Evolutionary conservation across 2,888 invertebrate genomes (phyloP), one percentile per base, ranked within the genome.

Genomic region (Theretra japonica): DNA sequence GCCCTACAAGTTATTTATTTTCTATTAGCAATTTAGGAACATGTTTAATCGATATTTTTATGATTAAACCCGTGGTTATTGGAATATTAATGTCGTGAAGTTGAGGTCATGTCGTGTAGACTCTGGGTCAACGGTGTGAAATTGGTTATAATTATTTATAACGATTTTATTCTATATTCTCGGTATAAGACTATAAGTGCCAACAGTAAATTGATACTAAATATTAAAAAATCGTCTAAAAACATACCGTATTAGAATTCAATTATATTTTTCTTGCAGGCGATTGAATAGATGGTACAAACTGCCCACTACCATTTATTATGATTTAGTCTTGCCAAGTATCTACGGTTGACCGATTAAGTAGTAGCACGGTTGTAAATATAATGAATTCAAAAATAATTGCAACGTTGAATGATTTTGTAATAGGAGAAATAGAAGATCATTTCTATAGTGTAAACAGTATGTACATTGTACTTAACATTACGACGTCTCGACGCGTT

Each of bases 51-150:
- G 23, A 71, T 53, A 58, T 69, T 72, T 21, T 53, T 60, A 60
- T 21, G 23, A 53, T 71, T 68, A 25, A 50, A 60, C 19, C 53
- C 28, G 68, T 60, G 53, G 58, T 60, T 41, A 60, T 72, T 58
- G 33, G 6, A 60, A 68, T 53, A 60, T 21, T 58, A 48, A 58
- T 8, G 19, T 69, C 50, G 50, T 60, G 3, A 60, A 71, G 25
- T n/a, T 11, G 71, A 69, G 72, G 59, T 72, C 33, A 72, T 23
- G 28, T 68, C 21, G 58, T 53, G 53, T 59, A 53, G 69, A 57
- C 69, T 53, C 56, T 69, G 56, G 72, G 72, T 72, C 69, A 72
- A 72, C 69, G 53, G 48, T 56, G 72, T 41, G 48, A 72, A 33
- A 69, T 69, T 33, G 69, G 23, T 21, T 23, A 69, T 72, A 50